These are phyloP conservation scores for Morelia viridis DNA, from an alignment of 2,797 vertebrate species.

Conservation along the genomic window DNA sequence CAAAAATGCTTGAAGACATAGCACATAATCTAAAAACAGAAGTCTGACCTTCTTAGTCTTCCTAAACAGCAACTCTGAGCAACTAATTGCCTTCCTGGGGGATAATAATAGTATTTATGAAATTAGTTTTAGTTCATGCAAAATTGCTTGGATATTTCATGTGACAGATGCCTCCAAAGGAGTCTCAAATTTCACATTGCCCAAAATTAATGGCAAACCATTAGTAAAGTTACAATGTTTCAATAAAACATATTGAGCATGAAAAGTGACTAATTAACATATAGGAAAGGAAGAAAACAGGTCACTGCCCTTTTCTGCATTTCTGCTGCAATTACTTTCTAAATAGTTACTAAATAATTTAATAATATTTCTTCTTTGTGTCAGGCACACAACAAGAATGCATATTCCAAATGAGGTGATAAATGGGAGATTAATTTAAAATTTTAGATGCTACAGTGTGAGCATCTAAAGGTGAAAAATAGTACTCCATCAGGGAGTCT, in stretches of 20 bases:
- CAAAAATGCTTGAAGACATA: not conserved
- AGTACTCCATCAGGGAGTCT: not conserved
- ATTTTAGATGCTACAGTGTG: not conserved
- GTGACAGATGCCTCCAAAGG: not conserved
- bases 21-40: not conserved
- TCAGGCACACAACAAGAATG: not conserved
- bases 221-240: conserved; percentile 13
- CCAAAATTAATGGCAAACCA: not conserved
- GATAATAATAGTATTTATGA: too few species aligned
- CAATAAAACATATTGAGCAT: not conserved
- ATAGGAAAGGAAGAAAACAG: not conserved
- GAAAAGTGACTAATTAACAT: not conserved
- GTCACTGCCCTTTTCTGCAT: not conserved
- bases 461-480: conserved; percentile 16
- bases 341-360: conserved; percentile 11
- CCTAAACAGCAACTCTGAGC: not conserved
- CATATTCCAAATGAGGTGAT: not conserved
- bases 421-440: not conserved
- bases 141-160: not conserved
- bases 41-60: not conserved
- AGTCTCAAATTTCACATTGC: not conserved
- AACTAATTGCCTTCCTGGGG: not conserved
- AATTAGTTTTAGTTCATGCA: too few species aligned
- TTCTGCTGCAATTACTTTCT: not conserved
- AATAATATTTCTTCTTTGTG: conserved; percentile 1